phyloP scores from a whole-genome alignment of 2,113 vertebrate genomes.

The Pelodiscus sinensis region DNA sequence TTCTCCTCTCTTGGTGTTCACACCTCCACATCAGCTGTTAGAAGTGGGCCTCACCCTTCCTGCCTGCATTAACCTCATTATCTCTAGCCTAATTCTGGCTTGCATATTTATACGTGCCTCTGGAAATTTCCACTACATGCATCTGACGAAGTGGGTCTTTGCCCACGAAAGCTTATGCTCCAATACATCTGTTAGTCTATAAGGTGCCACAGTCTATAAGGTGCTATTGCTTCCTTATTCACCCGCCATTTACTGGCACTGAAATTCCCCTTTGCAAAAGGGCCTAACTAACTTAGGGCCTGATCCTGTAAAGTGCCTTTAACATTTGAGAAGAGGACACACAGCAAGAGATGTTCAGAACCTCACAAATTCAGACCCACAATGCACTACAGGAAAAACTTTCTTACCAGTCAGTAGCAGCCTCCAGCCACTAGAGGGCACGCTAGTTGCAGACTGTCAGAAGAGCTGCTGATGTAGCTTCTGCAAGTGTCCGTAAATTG shows the following conservation, averaged over 20 bases:
- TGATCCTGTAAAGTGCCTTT: neutral
- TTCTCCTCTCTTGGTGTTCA: too few species aligned
- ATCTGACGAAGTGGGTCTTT: too few species aligned
- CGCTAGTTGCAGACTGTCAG: neutral
- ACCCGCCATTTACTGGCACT: neutral
- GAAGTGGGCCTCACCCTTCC: too few species aligned
- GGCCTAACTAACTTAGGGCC: neutral
- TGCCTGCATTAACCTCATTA: too few species aligned
- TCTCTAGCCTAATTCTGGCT: too few species aligned
- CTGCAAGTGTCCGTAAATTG: neutral
- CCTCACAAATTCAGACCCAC: neutral
- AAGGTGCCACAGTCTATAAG: too few species aligned
- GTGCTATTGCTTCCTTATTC: neutral
- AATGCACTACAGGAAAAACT: neutral
- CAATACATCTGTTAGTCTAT: too few species aligned
- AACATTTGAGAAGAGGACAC: neutral
- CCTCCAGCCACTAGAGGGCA: neutral
- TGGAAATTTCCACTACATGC: too few species aligned
- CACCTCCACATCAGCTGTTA: too few species aligned
- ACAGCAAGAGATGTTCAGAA: accelerated
- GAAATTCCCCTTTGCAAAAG: slow-evolving; percentile 24
- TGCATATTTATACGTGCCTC: too few species aligned
- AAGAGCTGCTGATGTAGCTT: neutral
- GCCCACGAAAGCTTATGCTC: too few species aligned
- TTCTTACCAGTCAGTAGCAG: neutral